phyloP scores from a whole-genome alignment of 2,113 vertebrate genomes.

The Nannospalax galili region DNA sequence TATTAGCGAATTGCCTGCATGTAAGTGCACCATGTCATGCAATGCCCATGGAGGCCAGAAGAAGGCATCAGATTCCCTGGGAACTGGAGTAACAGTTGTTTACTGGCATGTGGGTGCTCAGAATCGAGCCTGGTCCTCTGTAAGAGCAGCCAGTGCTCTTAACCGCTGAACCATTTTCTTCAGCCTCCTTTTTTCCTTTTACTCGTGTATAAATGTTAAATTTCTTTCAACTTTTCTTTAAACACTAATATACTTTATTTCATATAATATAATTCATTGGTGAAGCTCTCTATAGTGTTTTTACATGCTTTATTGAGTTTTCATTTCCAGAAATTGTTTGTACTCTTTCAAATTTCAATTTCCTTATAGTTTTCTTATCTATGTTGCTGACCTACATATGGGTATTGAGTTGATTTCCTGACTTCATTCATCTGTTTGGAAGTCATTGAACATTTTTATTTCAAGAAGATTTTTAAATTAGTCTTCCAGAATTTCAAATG shows the following conservation, averaged over 20 bases:
- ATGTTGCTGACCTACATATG: background rate
- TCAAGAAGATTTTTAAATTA: background rate
- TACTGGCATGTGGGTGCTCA: too few species aligned
- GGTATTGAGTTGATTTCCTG: background rate
- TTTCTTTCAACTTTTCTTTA: background rate
- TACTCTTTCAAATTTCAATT: background rate
- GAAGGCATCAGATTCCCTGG: too few species aligned
- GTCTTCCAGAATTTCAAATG: background rate
- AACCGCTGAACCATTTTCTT: too few species aligned
- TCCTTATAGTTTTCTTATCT: background rate
- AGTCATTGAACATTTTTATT: background rate
- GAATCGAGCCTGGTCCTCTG: too few species aligned
- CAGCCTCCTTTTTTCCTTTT: too few species aligned
- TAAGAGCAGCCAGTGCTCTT: too few species aligned
- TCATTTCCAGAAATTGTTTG: background rate
- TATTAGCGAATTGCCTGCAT: too few species aligned
- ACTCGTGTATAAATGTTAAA: too few species aligned
- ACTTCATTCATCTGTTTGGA: background rate
- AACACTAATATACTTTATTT: background rate
- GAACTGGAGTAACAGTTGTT: too few species aligned
- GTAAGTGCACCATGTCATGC: too few species aligned
- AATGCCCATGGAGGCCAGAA: too few species aligned
- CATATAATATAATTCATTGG: background rate
- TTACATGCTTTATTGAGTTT: background rate
- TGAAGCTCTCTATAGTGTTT: background rate